Base-by-base conservation (phyloP, 2,797 vertebrate genomes). In the Meda fulgida region DNA sequence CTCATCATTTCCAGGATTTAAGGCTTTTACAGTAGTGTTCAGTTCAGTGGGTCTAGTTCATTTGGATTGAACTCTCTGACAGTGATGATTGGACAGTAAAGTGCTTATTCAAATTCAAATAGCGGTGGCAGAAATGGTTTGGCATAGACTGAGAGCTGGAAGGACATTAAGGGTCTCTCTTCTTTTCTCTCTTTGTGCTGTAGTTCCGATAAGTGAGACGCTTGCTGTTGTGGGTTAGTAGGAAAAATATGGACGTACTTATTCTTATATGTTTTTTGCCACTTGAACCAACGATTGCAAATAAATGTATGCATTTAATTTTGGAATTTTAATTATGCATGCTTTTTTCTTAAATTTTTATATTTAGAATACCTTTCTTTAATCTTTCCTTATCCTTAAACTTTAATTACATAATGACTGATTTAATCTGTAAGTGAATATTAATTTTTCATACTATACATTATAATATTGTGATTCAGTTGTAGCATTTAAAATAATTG, bases 21-120 rank as follows among this genome's bases (percentile, higher is more conserved):
- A 70, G 8, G 65, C 83, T 78, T 84, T 84, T 84, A 69, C 66
- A 23, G 73, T 69, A 69, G 58, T 84, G 36, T 78, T 66, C n/a
- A 43, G 13, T 67, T 66, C 34, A 43, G 13, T 67, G 36, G 36
- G 26, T 76, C 65, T 60, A 14, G n/a, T 26, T 70, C 29, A 36
- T 70, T 84, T 78, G 21, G 19, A 70, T 11, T 4, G 40, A 36
- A 21, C 31, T 66, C 46, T 76, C 46, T 69, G 48, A 65, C 65
- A 69, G 58, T 69, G 73, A 78, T 36, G 36, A 58, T 58, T 77
- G 63, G 73, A 16, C 26, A 31, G 63, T 66, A 34, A 78, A 70
- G 83, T 78, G 75, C 66, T 58, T 46, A 14, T 78, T 78, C 51
- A 84, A 9, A 70, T 84, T 78, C 36, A 58, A 46, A 58, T 58